Conservation (phyloP, 2,113 vertebrate genomes). For the Ceuthmochares aereus region DNA sequence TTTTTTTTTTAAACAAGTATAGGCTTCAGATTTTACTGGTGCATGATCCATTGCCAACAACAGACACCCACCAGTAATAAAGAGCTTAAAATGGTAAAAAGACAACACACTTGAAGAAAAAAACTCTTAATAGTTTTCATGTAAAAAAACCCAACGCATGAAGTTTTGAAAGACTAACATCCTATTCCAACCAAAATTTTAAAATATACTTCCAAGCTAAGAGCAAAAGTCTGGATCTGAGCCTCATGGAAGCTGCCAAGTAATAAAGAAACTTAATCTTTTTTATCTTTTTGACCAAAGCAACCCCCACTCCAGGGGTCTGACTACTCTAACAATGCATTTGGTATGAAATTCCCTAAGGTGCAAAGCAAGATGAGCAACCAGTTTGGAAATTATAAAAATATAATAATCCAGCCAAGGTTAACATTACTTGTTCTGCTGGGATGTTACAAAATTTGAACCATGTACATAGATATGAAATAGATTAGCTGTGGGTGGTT, state of each 20-base stretch:
- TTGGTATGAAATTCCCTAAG: constrained; percentile 26
- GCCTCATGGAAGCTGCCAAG: neutral
- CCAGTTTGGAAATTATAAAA: constrained; percentile 37
- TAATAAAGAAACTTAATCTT: constrained; percentile 37
- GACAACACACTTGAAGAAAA: neutral
- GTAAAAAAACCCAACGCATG: no score
- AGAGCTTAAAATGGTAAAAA: neutral
- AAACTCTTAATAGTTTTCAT: neutral
- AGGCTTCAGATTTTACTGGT: neutral
- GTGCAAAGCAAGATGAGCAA: constrained; percentile 28
- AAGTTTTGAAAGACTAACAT: neutral
- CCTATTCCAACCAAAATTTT: neutral
- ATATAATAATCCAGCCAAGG: constrained; percentile 38
- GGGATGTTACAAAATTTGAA: constrained; percentile 30
- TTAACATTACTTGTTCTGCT: constrained; percentile 44
- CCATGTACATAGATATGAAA: constrained; percentile 20
- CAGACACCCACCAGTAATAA: neutral
- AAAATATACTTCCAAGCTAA: neutral
- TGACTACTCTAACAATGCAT: neutral
- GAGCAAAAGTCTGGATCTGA: neutral
- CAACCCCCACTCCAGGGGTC: neutral
- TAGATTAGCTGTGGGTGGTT: constrained; percentile 36
- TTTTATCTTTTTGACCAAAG: constrained; percentile 7
- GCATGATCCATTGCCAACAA: neutral
- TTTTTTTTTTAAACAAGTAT: no score